Evolutionary conservation across 2,113 vertebrate species (phyloP).

Genomic region (Vimba vimba): DNA sequence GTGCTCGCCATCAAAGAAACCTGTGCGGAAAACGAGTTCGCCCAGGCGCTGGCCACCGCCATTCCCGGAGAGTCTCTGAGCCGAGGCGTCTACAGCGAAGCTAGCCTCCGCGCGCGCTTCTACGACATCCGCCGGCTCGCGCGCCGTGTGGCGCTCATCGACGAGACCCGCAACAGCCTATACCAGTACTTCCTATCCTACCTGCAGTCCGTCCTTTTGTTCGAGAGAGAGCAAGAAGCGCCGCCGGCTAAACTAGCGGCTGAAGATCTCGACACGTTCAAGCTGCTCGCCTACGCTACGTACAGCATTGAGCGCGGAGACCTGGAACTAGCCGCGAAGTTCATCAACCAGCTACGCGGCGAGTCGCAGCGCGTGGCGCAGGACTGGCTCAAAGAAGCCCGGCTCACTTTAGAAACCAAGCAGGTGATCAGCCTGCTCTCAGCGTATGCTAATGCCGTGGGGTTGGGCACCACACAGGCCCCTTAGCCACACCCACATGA

Average conservation of each 20-base stretch:
- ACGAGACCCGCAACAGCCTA: slow-evolving; percentile 91
- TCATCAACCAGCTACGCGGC: slow-evolving; percentile 92
- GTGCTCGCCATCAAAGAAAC: slow-evolving; percentile 80
- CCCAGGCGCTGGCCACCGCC: slow-evolving; percentile 80
- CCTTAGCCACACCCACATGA: slow-evolving; percentile 57
- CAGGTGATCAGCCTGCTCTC: slow-evolving; percentile 90
- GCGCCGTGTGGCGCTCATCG: slow-evolving; percentile 89
- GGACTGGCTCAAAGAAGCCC: slow-evolving; percentile 92
- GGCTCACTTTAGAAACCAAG: slow-evolving; percentile 91
- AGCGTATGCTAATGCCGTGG: slow-evolving; percentile 90
- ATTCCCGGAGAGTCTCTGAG: slow-evolving; percentile 86
- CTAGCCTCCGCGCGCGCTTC: slow-evolving; percentile 88
- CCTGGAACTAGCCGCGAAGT: slow-evolving; percentile 92
- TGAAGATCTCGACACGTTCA: slow-evolving; percentile 88
- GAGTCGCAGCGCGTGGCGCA: slow-evolving; percentile 89
- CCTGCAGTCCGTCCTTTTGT: slow-evolving; percentile 88
- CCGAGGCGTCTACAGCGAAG: slow-evolving; percentile 90
- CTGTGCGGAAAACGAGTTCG: slow-evolving; percentile 83
- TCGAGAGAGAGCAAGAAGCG: slow-evolving; percentile 81
- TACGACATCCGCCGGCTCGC: slow-evolving; percentile 82
- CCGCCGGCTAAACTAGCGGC: slow-evolving; percentile 82
- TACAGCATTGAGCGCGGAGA: slow-evolving; percentile 94
- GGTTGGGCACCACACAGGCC: slow-evolving; percentile 88
- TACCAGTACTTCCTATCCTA: slow-evolving; percentile 98
- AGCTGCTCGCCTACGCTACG: slow-evolving; percentile 88